These are phyloP conservation scores for Drosophila takahashii DNA, from an alignment of 1,140 invertebrate genomes.

Conservation along the genomic window DNA sequence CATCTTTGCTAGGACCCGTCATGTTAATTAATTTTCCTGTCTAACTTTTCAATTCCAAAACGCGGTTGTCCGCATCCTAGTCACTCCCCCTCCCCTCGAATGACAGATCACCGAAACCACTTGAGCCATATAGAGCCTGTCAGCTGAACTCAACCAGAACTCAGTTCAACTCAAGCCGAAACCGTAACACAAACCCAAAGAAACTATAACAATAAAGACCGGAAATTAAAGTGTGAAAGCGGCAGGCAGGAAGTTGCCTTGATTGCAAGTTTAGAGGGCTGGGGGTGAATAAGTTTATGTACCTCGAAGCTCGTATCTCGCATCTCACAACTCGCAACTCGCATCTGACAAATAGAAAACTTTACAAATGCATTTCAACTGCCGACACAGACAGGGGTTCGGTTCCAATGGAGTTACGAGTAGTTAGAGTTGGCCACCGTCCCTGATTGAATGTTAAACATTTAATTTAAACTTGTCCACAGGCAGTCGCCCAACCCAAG, in stretches of 20 bases:
- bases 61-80: slow-evolving; percentile 45
- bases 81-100: slow-evolving; percentile 19
- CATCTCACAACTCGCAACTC: slow-evolving; percentile 16
- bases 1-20: not conserved
- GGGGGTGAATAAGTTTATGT: slow-evolving; percentile 29
- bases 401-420: slow-evolving; percentile 9
- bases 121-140: slow-evolving; percentile 50
- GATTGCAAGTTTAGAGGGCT: slow-evolving; percentile 59
- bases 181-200: slow-evolving; percentile 51
- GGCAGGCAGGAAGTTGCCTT: slow-evolving; percentile 76
- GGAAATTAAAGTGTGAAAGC: slow-evolving; percentile 81
- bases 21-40: slow-evolving; percentile 40
- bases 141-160: slow-evolving; percentile 44
- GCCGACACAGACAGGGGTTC: slow-evolving; percentile 45
- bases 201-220: slow-evolving; percentile 80
- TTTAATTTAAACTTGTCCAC: slow-evolving; percentile 80
- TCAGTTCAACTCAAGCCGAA: slow-evolving; percentile 28
- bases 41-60: slow-evolving; percentile 43
- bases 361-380: slow-evolving; percentile 76
- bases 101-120: slow-evolving; percentile 30
- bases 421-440: slow-evolving; percentile 41
- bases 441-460: slow-evolving; percentile 81
- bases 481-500: slow-evolving; percentile 8
- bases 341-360: slow-evolving; percentile 73
- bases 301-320: slow-evolving; percentile 19